These are phyloP conservation scores for Nomada ferruginata DNA, from an alignment of 2,888 invertebrate genomes.

Conservation along the genomic window DNA sequence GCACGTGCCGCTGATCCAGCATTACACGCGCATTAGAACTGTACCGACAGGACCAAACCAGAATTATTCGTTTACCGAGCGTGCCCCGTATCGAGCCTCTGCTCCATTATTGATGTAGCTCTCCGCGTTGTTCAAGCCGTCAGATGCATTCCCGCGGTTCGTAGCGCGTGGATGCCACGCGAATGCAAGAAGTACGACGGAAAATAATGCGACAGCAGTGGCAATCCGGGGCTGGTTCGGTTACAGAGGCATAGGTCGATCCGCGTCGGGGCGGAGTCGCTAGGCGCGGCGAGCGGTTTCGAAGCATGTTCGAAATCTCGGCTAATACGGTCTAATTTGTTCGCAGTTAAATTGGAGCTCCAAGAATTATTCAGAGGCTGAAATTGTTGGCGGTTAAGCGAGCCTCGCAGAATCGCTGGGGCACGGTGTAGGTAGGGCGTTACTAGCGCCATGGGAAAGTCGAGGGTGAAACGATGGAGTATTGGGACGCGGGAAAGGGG, in stretches of 20 bases:
- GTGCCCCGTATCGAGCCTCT: conserved; percentile 40
- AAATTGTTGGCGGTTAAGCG: conserved; percentile 82
- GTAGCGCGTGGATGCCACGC: conserved; percentile 1
- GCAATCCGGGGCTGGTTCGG: conserved; percentile 37
- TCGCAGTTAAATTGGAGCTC: conserved; percentile 82
- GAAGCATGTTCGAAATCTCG: conserved; percentile 76
- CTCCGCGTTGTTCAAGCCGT: conserved; percentile 44
- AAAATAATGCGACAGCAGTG: conserved; percentile 47
- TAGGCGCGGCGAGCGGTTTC: conserved; percentile 58
- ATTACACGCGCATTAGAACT: conserved; percentile 24
- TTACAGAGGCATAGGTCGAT: conserved; percentile 32
- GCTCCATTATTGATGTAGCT: conserved; percentile 7
- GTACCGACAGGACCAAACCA: conserved; percentile 1
- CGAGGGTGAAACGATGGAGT: conserved; percentile 49
- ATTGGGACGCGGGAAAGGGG: conserved; percentile 47
- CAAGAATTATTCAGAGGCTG: conserved; percentile 82
- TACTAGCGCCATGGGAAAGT: conserved; percentile 49
- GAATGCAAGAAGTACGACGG: conserved; percentile 15
- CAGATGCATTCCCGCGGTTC: conserved; percentile 36
- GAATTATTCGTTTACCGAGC: conserved; percentile 29
- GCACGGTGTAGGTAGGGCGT: conserved; percentile 62
- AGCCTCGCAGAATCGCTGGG: conserved; percentile 75
- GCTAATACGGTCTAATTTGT: conserved; percentile 83
- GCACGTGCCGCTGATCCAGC: neutral
- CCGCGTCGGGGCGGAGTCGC: conserved; percentile 35